Base-by-base conservation (phyloP, 2,113 vertebrate species). In the Synodontis membranacea region DNA sequence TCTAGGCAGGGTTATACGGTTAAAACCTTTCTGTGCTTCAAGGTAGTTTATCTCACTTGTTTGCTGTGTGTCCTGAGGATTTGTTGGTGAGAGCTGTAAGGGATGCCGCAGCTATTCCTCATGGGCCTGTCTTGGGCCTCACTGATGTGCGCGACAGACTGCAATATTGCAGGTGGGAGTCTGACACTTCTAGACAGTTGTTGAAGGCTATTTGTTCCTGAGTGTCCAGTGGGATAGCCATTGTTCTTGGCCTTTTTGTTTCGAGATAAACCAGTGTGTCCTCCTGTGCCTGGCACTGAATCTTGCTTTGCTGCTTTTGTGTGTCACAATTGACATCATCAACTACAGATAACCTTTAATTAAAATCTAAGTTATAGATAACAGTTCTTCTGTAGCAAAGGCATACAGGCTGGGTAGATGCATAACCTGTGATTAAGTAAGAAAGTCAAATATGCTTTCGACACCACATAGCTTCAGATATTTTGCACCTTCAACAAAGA, bases 301-400 rank as follows among this genome's bases (percentile, higher is more conserved):
- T 85, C 68, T n/a, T 48, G 10, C 21, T 50, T 34, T 80, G 80
- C 74, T 68, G 39, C 82, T 12, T 39, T 37, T 12, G 42, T 44
- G 1, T 54, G 15, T 7, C 19, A 23, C n/a, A 19, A 75, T 7
- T 0, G 12, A 31, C 28, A 50, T n/a, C 25, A 50, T 17, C 44
- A 2, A 56, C 37, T 25, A 52, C 21, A 88, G 89, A 90, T 93
- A 88, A 90, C 91, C 90, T 90, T 92, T 78, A 89, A 34, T 85
- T n/a, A n/a, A n/a, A n/a, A n/a, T n/a, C n/a, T n/a, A n/a, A 60
- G 60, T 91, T 88, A 79, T 60, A 39, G 85, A 72, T 25, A 80
- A 66, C 48, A 84, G 0, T 52, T 37, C 66, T 50, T 25, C 39
- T 28, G 17, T 48, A 8, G 46, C 21, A 50, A 21, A 48, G 15